Evolutionary conservation across 2,113 vertebrate genomes (phyloP), one percentile per base, ranked within the genome.

Genomic region (Petroica traversi): DNA sequence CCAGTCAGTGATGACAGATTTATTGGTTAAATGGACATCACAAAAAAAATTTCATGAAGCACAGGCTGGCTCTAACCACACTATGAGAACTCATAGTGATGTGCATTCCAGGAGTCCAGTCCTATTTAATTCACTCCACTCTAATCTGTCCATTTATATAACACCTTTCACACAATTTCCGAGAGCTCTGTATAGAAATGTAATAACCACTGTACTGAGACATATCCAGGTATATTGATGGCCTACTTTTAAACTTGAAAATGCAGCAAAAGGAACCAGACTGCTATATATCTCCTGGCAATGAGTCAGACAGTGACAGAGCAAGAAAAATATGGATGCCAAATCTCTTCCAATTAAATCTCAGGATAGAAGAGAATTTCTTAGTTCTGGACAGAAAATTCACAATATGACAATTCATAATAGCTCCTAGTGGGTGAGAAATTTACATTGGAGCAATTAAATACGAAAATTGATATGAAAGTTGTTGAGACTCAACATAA

Each of bases 1-100:
- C 97, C 98, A 98, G 97, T 98, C 95, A 96, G 98, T 92, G 98
- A 98, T 98, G 98, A 98, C 98, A 98, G 98, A 98, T 98, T 98
- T 98, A 98, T 98, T 98, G 96, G 97, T 97, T 98, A 98, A 98
- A 97, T 98, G 98, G 97, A 98, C 97, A 98, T 98, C 98, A 93
- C 97, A 96, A 94, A 97, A 95, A 95, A 87, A 83, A 52, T 55
- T 96, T 96, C 96, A 90, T 90, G 95, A 94, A 94, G 77, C 94
- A 94, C 93, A 92, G 95, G 64, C 90, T 97, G 93, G 85, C 96
- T 97, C 85, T 97, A 98, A 97, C 86, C 92, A 92, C 94, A 96
- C 61, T 94, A 48, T 82, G 89, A 95, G 95, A 93, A 89, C 78
- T 97, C 93, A 89, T 83, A 95, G 95, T 92, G 89, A 97, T 90